phyloP scores from a whole-genome alignment of 2,888 invertebrate species.

The Drosophila nr. medialis region DNA sequence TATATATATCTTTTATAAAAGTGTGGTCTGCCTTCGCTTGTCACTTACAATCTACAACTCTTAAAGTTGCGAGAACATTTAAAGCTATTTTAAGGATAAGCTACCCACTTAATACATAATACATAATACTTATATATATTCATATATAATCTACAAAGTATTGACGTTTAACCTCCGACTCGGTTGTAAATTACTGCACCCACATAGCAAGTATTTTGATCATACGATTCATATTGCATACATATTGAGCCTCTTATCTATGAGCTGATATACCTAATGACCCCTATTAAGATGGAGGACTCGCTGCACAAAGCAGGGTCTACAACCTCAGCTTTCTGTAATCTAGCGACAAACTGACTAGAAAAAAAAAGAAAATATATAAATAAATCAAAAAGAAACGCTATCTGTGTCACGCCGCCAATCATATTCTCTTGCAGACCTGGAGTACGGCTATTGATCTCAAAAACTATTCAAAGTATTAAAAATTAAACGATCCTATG shows the following conservation, averaged over 20 bases:
- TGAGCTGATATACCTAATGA: constrained; percentile 37
- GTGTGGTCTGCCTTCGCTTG: not conserved
- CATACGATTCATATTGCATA: constrained; percentile 24
- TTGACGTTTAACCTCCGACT: not conserved
- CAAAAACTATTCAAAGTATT: not conserved
- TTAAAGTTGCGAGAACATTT: not conserved
- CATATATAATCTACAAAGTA: not conserved
- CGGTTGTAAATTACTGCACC: constrained; percentile 27
- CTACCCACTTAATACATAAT: not conserved
- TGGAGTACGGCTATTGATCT: not conserved
- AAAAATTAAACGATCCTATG: not conserved
- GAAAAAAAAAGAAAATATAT: not conserved
- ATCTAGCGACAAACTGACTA: constrained; percentile 39
- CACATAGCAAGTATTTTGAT: constrained; percentile 26
- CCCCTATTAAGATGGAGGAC: constrained; percentile 26
- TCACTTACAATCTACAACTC: constrained; percentile 3
- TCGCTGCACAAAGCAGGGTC: constrained; percentile 31
- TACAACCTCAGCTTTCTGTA: constrained; percentile 37
- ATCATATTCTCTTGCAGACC: not conserved
- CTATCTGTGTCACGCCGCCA: not conserved
- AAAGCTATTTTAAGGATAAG: not conserved
- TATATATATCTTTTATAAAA: not conserved
- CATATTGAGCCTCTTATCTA: constrained; percentile 33
- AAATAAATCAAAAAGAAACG: not conserved
- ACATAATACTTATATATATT: not conserved